Evolutionary conservation across 2,113 vertebrate genomes (phyloP), one percentile per base, ranked within the genome.

Genomic region (Myotis davidii): DNA sequence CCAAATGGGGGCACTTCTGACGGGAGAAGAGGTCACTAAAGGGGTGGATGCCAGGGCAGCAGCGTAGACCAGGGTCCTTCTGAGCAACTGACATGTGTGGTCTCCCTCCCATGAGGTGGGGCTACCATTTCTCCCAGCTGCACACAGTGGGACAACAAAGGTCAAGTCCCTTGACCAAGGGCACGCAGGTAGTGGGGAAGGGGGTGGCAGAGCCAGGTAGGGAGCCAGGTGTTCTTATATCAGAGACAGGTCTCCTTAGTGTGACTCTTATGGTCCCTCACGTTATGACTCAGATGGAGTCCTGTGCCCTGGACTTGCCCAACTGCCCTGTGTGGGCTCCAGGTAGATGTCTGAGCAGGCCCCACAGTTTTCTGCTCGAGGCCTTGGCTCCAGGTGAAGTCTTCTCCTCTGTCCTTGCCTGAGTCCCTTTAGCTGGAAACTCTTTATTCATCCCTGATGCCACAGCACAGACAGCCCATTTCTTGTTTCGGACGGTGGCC

Each of bases 401-500:
- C 42, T 29, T 1, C 73, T 32, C 27, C 42, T 48, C 14, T 32
- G 73, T 32, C 42, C 4, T 18, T 17, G 42, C 25, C 73, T 18
- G 42, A 48, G 42, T 76, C 27, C 42, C 73, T 48, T 18, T 10
- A 48, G 42, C 12, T 18, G 32, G 16, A 29, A 48, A 48, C 14
- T 76, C 42, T 6, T 25, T 25, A 42, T 42, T 8, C 14, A 29
- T 48, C 18, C 27, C 27, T 0, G 2, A 10, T 32, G 42, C 14
- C 27, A 17, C 42, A 48, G 17, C 42, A 48, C 6, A 74, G 39
- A 48, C 73, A 32, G 21, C 25, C 37, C 1, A 76, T 29, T 76
- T 17, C 42, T 9, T 48, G 25, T 48, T 42, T 48, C 4, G 1
- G 2, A 32, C 1, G 0, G 27, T 32, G 42, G 12, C 13, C 13